These are phyloP conservation scores for Vanacampus margaritifer DNA, from an alignment of 2,113 vertebrate genomes.

Conservation along the genomic window DNA sequence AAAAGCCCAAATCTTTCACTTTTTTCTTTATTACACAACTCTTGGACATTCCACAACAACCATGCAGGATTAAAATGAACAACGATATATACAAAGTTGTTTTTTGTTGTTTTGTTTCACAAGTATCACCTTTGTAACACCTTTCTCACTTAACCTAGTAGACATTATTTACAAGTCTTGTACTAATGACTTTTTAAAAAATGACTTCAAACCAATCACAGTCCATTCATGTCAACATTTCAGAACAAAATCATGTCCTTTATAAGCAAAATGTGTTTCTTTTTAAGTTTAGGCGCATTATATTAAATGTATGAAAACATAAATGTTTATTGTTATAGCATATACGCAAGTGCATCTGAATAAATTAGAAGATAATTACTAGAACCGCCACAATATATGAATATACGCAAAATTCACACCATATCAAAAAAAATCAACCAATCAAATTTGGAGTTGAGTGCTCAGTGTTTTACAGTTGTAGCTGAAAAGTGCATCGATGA, in stretches of 20 bases:
- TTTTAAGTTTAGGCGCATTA: background rate
- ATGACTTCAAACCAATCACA: background rate
- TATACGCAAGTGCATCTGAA: no score
- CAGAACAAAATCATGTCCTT: background rate
- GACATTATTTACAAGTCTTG: constrained; percentile 1
- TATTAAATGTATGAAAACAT: no score
- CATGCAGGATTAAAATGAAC: constrained; percentile 66
- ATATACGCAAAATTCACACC: no score
- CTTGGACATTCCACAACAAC: constrained; percentile 69
- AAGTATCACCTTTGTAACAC: no score
- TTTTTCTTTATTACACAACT: constrained; percentile 69
- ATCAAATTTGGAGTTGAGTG: no score
- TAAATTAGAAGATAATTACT: no score
- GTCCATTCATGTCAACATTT: background rate
- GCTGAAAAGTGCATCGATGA: no score
- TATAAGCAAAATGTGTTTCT: background rate
- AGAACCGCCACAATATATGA: no score
- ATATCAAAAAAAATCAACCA: no score
- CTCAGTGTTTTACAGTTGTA: no score
- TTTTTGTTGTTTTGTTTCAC: background rate
- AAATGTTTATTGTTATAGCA: no score
- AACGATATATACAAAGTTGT: constrained; percentile 38
- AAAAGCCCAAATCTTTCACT: constrained; percentile 13
- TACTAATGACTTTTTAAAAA: constrained; percentile 4
- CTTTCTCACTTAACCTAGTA: constrained; percentile 21